Conservation (phyloP, 2,113 vertebrate species). For the Periophthalmus modestus region DNA sequence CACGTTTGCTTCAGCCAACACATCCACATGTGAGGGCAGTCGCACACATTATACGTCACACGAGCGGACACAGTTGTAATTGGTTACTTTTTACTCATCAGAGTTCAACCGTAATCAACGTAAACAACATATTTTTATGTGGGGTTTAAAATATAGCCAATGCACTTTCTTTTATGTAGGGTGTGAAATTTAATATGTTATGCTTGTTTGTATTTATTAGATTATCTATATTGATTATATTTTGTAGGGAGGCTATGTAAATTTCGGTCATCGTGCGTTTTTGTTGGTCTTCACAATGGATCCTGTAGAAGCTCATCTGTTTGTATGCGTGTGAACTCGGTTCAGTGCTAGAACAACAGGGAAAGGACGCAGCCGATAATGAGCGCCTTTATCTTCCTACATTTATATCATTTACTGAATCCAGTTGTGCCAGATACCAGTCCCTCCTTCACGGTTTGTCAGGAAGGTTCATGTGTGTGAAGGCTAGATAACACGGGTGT, state of each 20-base stretch:
- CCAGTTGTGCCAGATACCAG: slow-evolving; percentile 33
- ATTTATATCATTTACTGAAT: slow-evolving; percentile 43
- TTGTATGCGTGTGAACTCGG: slow-evolving; percentile 27
- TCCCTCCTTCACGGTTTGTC: slow-evolving; percentile 58
- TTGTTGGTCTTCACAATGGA: slow-evolving; percentile 28
- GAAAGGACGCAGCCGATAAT: slow-evolving; percentile 46
- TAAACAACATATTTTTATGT: not conserved
- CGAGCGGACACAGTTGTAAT: slow-evolving; percentile 29
- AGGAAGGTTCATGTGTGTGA: slow-evolving; percentile 72
- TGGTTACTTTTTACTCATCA: slow-evolving; percentile 28
- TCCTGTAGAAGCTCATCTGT: slow-evolving; percentile 19
- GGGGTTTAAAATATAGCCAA: not conserved
- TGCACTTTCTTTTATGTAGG: not conserved
- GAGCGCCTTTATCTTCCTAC: slow-evolving; percentile 22
- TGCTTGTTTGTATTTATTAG: not conserved
- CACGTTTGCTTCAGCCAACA: slow-evolving; percentile 47
- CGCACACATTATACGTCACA: slow-evolving; percentile 62
- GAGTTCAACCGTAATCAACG: not conserved
- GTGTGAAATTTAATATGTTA: accelerated
- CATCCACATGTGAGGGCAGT: slow-evolving; percentile 59
- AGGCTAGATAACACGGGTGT: slow-evolving; percentile 67
- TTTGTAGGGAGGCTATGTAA: not conserved
- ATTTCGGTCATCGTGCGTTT: not conserved
- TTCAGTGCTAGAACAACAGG: slow-evolving; percentile 59
- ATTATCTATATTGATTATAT: too few relatives aligned